Evolutionary conservation across 2,888 invertebrate species (phyloP).

Genomic region (Pycnomerus fuliginosus): DNA sequence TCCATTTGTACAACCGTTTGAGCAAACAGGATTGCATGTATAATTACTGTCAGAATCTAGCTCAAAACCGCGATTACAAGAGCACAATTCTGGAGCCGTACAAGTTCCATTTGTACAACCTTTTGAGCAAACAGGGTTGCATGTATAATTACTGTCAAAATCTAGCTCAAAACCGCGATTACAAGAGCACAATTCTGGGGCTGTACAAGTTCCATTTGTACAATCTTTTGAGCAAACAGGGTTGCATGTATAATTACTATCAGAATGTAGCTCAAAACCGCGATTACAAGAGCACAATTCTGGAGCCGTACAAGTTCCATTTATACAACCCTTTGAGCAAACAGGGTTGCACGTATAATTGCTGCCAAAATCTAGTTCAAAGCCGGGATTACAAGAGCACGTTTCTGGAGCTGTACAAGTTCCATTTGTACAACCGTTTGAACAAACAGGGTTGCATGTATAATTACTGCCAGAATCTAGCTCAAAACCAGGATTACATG

Average conservation of each 20-base stretch:
- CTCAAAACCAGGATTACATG: constrained; percentile 34
- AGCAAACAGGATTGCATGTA: constrained; percentile 32
- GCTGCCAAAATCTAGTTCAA: constrained; percentile 16
- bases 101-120: constrained; percentile 28
- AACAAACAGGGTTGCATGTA: background rate
- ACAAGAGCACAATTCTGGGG: constrained; percentile 6
- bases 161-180: constrained; percentile 1
- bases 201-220: constrained; percentile 18
- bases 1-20: constrained; percentile 29
- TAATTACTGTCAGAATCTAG: constrained; percentile 28
- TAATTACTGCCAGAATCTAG: background rate
- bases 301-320: constrained; percentile 22
- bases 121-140: constrained; percentile 12
- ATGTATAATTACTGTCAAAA: constrained; percentile 5
- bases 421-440: background rate
- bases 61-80: constrained; percentile 31
- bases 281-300: constrained; percentile 23
- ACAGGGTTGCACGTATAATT: constrained; percentile 28
- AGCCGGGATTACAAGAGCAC: constrained; percentile 26
- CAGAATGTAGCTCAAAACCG: background rate
- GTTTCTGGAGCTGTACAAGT: constrained; percentile 3
- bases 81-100: constrained; percentile 39
- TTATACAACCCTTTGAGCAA: constrained; percentile 26
- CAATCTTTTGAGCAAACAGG: constrained; percentile 24
- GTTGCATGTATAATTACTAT: constrained; percentile 19